phyloP scores from a whole-genome alignment of 2,797 vertebrate species.

The Carcharodon carcharias region DNA sequence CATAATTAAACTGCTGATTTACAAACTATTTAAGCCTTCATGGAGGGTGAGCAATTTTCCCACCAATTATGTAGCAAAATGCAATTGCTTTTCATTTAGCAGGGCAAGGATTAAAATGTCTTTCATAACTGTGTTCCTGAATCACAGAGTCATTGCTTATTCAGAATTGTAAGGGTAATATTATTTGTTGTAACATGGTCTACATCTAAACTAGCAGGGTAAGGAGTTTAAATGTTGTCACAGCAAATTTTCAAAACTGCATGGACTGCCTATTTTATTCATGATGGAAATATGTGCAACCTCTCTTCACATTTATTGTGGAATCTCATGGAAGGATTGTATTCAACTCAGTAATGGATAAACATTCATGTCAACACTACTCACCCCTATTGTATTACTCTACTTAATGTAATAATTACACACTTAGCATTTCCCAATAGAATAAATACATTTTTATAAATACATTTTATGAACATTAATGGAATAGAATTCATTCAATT shows the following conservation, averaged over 20 bases:
- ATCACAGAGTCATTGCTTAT: not conserved
- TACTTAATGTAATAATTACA: not conserved
- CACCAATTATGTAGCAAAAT: not conserved
- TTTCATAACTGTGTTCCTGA: not conserved
- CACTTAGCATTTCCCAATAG: not conserved
- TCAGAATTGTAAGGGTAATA: not conserved
- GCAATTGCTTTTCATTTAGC: not conserved
- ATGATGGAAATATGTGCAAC: not conserved
- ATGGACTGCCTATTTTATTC: not conserved
- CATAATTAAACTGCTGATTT: constrained; percentile 7
- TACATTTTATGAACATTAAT: constrained; percentile 13
- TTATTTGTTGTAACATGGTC: not conserved
- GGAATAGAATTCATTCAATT: not conserved
- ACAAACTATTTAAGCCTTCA: not conserved
- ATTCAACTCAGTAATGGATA: not conserved
- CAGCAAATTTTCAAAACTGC: not conserved
- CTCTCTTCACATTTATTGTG: not conserved
- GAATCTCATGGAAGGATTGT: not conserved
- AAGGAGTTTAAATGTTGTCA: not conserved
- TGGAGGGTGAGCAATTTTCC: not conserved
- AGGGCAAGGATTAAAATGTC: not conserved
- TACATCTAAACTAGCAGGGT: not conserved
- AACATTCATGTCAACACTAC: not conserved
- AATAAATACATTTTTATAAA: not conserved
- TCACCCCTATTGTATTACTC: not conserved